phyloP scores from a whole-genome alignment of 2,888 invertebrate genomes.

The Eurytoma adleriae region DNA sequence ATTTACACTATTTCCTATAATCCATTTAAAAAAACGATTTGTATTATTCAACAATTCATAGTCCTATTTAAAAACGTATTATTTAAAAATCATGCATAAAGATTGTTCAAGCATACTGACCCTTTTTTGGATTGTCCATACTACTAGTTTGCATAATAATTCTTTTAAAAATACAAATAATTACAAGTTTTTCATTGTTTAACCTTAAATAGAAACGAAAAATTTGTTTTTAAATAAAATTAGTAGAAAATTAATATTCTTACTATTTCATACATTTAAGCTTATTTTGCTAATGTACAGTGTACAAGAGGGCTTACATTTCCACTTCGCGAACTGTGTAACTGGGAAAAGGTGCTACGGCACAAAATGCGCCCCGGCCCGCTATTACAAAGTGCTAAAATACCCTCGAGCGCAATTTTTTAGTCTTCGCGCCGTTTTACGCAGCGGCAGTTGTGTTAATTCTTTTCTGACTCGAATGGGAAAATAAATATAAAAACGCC shows the following conservation, averaged over 20 bases:
- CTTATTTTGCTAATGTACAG: constrained; percentile 18
- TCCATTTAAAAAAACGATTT: neutral
- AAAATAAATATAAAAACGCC: constrained; percentile 21
- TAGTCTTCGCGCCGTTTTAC: neutral
- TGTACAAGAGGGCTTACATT: neutral
- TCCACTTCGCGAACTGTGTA: neutral
- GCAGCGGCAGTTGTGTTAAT: neutral
- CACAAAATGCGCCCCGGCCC: constrained; percentile 25
- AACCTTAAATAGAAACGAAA: too few relatives aligned
- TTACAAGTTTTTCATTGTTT: too few relatives aligned
- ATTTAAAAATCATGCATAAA: too few relatives aligned
- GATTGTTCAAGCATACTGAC: too few relatives aligned
- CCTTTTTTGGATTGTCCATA: too few relatives aligned
- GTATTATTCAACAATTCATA: neutral
- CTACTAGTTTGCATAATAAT: too few relatives aligned
- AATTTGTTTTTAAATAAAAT: too few relatives aligned
- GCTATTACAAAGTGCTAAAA: constrained; percentile 40
- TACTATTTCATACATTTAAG: neutral
- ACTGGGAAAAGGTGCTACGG: constrained; percentile 27
- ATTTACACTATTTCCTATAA: too few relatives aligned
- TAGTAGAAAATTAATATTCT: too few relatives aligned
- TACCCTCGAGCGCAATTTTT: constrained; percentile 38
- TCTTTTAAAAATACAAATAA: too few relatives aligned
- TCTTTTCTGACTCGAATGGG: constrained; percentile 14
- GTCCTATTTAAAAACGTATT: too few relatives aligned